Conservation (phyloP, 1,140 invertebrate genomes). For the Prorops nasuta region DNA sequence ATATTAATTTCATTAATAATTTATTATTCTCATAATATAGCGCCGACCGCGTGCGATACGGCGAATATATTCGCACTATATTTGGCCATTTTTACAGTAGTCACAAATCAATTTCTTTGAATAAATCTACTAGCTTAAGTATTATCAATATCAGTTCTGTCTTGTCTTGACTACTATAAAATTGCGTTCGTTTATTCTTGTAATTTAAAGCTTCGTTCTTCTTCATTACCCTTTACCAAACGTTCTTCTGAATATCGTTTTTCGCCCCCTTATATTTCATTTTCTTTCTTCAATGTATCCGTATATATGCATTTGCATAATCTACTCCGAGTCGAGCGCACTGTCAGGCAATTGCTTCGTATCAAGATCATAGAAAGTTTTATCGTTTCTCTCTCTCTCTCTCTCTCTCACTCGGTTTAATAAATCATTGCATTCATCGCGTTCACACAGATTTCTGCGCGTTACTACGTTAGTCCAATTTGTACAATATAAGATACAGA, state of each 20-base stretch:
- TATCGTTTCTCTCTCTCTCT: too few species aligned
- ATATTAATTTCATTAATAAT: constrained; percentile 60
- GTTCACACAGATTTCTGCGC: too few species aligned
- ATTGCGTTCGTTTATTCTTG: constrained; percentile 36
- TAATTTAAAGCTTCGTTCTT: constrained; percentile 58
- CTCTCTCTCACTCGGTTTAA: too few species aligned
- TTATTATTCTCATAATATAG: constrained; percentile 57
- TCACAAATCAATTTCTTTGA: constrained; percentile 46
- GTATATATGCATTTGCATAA: not conserved
- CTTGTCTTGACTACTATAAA: constrained; percentile 44
- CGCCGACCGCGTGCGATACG: constrained; percentile 32
- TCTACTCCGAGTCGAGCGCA: not conserved
- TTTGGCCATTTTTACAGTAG: constrained; percentile 59
- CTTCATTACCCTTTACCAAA: constrained; percentile 37
- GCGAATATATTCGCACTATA: constrained; percentile 53
- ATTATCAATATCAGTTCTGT: constrained; percentile 50
- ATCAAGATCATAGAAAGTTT: too few species aligned
- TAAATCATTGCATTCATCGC: too few species aligned
- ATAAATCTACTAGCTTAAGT: constrained; percentile 45
- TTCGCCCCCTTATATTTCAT: constrained; percentile 33
- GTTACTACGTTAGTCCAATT: too few species aligned
- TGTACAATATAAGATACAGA: too few species aligned
- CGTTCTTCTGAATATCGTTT: constrained; percentile 39
- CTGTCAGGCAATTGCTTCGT: not conserved
- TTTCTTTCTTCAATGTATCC: constrained; percentile 34